Base-by-base conservation (phyloP, 2,797 vertebrate species). In the Periophthalmus magnuspinnatus region DNA sequence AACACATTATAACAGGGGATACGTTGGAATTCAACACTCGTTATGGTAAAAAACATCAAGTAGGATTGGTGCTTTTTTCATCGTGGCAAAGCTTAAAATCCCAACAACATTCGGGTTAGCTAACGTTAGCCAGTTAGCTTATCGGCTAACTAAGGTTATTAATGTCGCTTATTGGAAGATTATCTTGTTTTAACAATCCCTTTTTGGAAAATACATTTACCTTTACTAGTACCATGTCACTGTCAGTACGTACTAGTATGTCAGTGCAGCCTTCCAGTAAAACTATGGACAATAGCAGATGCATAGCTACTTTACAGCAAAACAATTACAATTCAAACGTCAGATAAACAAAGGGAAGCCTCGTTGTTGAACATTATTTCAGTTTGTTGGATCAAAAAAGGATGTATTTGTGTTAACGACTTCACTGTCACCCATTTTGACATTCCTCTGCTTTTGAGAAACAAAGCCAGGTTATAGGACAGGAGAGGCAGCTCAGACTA, bases 381-480 rank as follows among this genome's bases (percentile, higher is more conserved):
- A 79, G 65, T 77, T 69, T 68, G 75, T 14, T 32, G 45, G 17
- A 33, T 67, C 65, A 48, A 45, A 66, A 33, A 84, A 62, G 47
- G 48, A 77, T 66, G 62, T 85, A 80, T 80, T 80, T 62, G 79
- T 79, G 76, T 88, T 78, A 85, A 59, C 74, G 77, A 80, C 89
- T 87, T 90, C 83, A 81, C 80, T 85, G 89, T 84, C 88, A 91
- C 76, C 86, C 87, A 66, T 88, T 87, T 88, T 75, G 81, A 71
- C 80, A 85, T 89, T 91, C 82, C 78, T 86, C 69, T 84, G 77
- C 85, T 89, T 79, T 76, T 78, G 74, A 78, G 79, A 88, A 88
- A 93, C 93, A 93, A 94, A 93, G 91, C 92, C 88, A 89, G 89
- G 83, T 86, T 83, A 87, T 67, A 82, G 83, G 86, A 89, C 82